A percentile compares a stretch with the other conserved stretches of the same genome.
phyloP scores from a whole-genome alignment of 2,113 vertebrate genomes.

The Aegithalos caudatus region DNA sequence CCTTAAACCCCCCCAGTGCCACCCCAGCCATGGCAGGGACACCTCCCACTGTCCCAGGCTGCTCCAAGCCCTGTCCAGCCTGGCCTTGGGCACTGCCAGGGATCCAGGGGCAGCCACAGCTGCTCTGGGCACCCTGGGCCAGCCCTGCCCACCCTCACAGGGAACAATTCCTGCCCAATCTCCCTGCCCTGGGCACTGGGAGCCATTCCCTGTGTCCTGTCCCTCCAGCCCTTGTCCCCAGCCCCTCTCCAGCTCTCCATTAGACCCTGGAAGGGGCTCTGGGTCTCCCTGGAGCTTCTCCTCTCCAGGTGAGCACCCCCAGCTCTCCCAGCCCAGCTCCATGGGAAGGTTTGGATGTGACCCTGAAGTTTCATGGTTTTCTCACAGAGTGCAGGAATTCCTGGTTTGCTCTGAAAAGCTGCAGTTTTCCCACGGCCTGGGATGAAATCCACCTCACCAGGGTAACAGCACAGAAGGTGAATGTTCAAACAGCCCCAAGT shows the following conservation, averaged over 20 bases:
- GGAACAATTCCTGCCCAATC: background rate
- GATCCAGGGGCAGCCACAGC: background rate
- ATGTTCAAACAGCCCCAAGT: background rate
- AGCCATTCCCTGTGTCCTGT: background rate
- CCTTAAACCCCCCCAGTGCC: fast-evolving
- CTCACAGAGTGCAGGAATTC: background rate
- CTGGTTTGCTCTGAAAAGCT: background rate
- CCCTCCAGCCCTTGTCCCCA: background rate
- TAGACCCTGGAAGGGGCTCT: fast-evolving
- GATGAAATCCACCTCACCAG: background rate
- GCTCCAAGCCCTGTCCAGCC: background rate
- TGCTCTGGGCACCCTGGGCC: background rate
- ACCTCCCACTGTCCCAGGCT: background rate
- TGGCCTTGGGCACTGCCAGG: background rate
- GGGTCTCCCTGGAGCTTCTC: background rate
- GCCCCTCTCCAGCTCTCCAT: background rate
- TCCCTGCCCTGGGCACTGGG: background rate
- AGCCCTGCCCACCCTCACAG: background rate
- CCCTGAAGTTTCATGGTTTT: background rate
- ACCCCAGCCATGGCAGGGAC: background rate
- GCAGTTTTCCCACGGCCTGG: background rate
- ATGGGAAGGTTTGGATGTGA: background rate
- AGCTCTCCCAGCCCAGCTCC: background rate
- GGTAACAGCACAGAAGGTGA: background rate
- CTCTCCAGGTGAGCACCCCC: fast-evolving